Percentiles rank a stretch among this genome's conserved stretches.
phyloP scores from a whole-genome alignment of 23 tunicate species.

The Ciona savignyi region DNA sequence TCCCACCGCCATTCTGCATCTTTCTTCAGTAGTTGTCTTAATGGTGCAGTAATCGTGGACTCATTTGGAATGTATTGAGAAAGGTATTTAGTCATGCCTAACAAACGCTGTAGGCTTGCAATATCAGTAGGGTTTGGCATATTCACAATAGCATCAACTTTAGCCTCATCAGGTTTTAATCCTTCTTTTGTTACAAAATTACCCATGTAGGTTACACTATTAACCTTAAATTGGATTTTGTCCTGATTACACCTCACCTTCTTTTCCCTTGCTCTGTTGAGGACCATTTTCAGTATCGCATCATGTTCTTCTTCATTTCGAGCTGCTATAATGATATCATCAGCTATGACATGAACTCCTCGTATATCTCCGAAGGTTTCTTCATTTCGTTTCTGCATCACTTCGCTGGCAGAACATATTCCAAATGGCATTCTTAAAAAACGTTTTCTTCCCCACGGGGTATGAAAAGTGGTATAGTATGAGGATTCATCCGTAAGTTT shows the following conservation, averaged over 20 bases:
- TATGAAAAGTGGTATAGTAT: constrained; percentile 24
- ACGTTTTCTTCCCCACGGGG: too few relatives aligned
- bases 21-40: constrained; percentile 23
- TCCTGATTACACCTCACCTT: too few relatives aligned
- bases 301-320: constrained; percentile 19
- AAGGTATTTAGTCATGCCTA: constrained; percentile 27
- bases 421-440: constrained; percentile 46
- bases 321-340: constrained; percentile 29
- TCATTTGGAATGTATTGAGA: constrained; percentile 25
- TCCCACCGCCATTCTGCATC: constrained; percentile 15
- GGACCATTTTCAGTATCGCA: constrained; percentile 2
- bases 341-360: constrained; percentile 37
- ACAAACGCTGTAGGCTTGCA: constrained; percentile 10
- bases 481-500: constrained; percentile 13
- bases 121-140: constrained; percentile 28
- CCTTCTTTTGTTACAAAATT: constrained; percentile 14
- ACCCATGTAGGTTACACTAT: neutral
- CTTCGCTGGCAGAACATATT: too few relatives aligned
- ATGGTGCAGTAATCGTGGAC: constrained; percentile 15
- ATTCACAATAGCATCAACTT: constrained; percentile 14
- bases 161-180: constrained; percentile 23
- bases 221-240: too few relatives aligned
- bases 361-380: constrained; percentile 16
- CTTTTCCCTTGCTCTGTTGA: constrained; percentile 8
- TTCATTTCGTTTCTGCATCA: constrained; percentile 34